Evolutionary conservation across 2,113 vertebrate genomes (phyloP), one percentile per base, ranked within the genome.

Genomic region (Chaetodon trifascialis): DNA sequence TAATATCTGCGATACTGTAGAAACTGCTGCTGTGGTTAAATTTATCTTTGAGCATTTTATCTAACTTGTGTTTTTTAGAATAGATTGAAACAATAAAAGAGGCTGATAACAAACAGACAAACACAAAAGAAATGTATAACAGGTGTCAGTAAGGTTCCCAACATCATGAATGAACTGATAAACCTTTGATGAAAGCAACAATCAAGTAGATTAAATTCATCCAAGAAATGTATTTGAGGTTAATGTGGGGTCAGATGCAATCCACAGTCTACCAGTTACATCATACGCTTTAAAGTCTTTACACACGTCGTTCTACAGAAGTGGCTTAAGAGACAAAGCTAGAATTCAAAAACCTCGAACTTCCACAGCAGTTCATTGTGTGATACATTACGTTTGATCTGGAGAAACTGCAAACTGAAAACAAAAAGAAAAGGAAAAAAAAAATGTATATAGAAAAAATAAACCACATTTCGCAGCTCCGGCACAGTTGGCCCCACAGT

Each of bases 401-500:
- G 42, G n/a, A 67, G 54, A 17, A 76, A 55, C 36, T 72, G 23
- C 58, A 72, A 72, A 75, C 12, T 38, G 10, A 62, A 76, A 76
- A 51, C 14, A 62, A 62, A 60, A 83, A 77, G 25, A 5, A 76
- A 62, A 56, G 40, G 19, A 34, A 73, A 25, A 30, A 74, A 19
- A 30, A 74, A 19, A n/a, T 52, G 64, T 71, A 87, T 38, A 85
- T 55, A 58, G 23, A 62, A 19, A 79, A 84, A 83, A 70, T 63
- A 76, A 77, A 77, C 21, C 62, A 81, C 58, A 86, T 76, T 78
- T 86, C 65, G 78, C 72, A 67, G 55, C 30, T 59, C 70, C 4
- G 46, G 67, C 63, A 82, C 65, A 11, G 73, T 76, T 34, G 79
- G 92, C n/a, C 88, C 84, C 89, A 68, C 40, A 73, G 86, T 88